Conservation (phyloP, 2,113 vertebrate species). For the Ceyx margarethae region DNA sequence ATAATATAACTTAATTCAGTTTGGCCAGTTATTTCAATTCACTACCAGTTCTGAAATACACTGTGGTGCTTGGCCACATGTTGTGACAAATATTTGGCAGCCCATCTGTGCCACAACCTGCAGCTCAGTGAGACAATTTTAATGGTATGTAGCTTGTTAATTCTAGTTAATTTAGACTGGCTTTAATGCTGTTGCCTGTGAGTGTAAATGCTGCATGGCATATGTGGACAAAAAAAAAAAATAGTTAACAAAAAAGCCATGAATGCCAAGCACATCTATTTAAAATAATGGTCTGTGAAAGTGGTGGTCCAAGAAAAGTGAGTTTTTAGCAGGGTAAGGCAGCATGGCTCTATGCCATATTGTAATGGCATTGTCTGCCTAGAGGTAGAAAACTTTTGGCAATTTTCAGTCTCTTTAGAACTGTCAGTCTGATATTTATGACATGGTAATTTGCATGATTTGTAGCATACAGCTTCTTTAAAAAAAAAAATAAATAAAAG, state of each 20-base stretch:
- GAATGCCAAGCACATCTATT: neutral
- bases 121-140: constrained; percentile 21
- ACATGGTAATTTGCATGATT: neutral
- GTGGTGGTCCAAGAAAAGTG: neutral
- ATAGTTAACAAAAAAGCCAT: neutral
- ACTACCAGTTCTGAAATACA: neutral
- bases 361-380: neutral
- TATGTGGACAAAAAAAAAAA: neutral
- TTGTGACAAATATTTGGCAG: constrained; percentile 21
- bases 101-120: neutral
- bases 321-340: neutral
- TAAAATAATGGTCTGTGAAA: constrained; percentile 14
- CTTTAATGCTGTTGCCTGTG: constrained; percentile 1
- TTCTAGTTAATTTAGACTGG: constrained; percentile 8
- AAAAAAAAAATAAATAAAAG: neutral
- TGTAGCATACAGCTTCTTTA: neutral
- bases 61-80: neutral
- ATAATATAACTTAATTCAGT: neutral
- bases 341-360: neutral
- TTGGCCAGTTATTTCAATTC: neutral
- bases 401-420: constrained; percentile 22
- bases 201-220: neutral
- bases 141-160: neutral
- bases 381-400: neutral
- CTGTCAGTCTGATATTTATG: neutral